A percentile compares a stretch with the other conserved stretches of the same genome.
phyloP scores from a whole-genome alignment of 2,888 invertebrate genomes.

The Pollenia griseotomentosa region DNA sequence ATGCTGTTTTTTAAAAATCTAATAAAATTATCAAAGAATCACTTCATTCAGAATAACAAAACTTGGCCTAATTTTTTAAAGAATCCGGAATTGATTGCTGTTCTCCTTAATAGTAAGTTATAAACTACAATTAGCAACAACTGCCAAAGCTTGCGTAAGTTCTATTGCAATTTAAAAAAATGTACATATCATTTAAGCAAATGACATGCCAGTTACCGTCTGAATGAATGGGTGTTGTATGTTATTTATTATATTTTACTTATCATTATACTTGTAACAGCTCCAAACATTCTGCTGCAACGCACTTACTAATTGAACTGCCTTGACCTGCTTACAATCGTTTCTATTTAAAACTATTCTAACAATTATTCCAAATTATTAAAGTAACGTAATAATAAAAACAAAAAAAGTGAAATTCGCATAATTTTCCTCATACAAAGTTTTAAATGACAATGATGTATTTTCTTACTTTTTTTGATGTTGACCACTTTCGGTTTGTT shows the following conservation, averaged over 20 bases:
- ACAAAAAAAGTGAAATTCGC: conserved; percentile 38
- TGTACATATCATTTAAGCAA: neutral
- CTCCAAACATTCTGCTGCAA: conserved; percentile 31
- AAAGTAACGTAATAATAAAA: neutral
- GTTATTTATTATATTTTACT: too few species aligned
- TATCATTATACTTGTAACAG: neutral
- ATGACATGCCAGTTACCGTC: neutral
- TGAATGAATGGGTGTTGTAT: neutral
- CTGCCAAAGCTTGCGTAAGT: conserved; percentile 36
- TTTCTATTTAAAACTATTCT: conserved; percentile 7
- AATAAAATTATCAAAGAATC: conserved; percentile 37
- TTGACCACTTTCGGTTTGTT: neutral
- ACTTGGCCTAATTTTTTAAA: conserved; percentile 23
- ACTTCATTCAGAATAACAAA: neutral
- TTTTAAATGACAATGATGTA: too few species aligned
- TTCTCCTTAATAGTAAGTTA: conserved; percentile 31
- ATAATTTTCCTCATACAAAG: conserved; percentile 22
- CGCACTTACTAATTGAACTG: conserved; percentile 55
- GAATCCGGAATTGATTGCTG: conserved; percentile 9
- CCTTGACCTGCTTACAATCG: conserved; percentile 29
- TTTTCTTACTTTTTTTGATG: conserved; percentile 17
- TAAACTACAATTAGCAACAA: neutral
- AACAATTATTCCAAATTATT: conserved; percentile 20
- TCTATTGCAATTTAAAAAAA: neutral
- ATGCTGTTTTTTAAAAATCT: conserved; percentile 55